Percentiles rank a stretch among this genome's conserved stretches.
phyloP scores from a whole-genome alignment of 2,797 vertebrate genomes.

The Numenius phaeopus region DNA sequence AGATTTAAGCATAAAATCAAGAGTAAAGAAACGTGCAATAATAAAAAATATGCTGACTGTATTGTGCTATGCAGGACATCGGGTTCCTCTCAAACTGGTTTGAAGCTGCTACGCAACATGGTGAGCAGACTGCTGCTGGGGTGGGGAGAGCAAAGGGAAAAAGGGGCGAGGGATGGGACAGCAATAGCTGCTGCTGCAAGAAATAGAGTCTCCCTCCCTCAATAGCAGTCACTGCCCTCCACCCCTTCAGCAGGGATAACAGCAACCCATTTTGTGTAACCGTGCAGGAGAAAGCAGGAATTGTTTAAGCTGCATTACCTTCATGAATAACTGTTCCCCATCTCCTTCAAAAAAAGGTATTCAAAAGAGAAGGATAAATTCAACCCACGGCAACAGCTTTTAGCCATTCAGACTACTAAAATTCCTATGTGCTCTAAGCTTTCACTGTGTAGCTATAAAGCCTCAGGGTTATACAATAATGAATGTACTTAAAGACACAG shows the following conservation, averaged over 20 bases:
- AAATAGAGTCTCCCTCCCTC: not conserved
- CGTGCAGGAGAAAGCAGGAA: not conserved
- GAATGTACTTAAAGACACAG: not conserved
- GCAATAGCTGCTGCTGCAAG: not conserved
- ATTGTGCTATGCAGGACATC: not conserved
- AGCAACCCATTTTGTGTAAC: not conserved
- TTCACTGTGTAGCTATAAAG: not conserved
- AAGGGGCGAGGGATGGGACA: not conserved
- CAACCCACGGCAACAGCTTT: not conserved
- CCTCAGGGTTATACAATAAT: not conserved
- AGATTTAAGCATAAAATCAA: not conserved
- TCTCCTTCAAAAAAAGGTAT: not conserved
- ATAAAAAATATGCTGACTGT: not conserved
- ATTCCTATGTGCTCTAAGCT: not conserved
- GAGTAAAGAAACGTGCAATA: not conserved
- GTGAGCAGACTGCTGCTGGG: not conserved
- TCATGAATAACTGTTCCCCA: not conserved
- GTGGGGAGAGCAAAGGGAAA: not conserved
- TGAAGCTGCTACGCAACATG: not conserved
- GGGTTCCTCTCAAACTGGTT: not conserved
- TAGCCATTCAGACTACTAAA: not conserved
- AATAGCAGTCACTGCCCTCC: not conserved
- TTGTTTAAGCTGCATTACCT: not conserved
- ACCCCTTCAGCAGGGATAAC: not conserved
- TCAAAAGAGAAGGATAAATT: not conserved